Evolutionary conservation across 2,888 invertebrate species (phyloP).

Genomic region (Dicycla oo): DNA sequence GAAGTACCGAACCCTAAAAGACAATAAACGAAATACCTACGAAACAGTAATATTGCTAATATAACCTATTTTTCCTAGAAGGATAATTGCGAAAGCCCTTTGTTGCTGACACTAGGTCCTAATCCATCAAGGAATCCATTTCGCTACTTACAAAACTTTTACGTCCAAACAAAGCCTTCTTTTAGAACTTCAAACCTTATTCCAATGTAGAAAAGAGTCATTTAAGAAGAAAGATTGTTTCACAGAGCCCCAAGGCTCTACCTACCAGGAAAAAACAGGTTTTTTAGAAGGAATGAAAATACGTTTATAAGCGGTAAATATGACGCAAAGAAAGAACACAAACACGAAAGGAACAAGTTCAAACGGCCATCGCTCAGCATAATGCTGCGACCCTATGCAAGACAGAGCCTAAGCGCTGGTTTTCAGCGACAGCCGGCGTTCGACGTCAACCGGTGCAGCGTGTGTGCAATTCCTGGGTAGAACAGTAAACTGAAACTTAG

Average conservation of each 20-base stretch:
- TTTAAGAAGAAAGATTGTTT: background rate
- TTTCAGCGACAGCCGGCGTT: too few relatives aligned
- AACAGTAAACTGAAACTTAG: too few relatives aligned
- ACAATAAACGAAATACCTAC: background rate
- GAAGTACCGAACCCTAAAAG: background rate
- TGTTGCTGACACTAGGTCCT: conserved; percentile 4
- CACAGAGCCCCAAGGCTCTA: background rate
- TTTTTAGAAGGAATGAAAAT: too few relatives aligned
- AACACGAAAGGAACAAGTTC: too few relatives aligned
- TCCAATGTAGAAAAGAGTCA: background rate
- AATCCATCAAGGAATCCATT: conserved; percentile 11
- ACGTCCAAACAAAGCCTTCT: background rate
- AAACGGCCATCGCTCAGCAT: too few relatives aligned
- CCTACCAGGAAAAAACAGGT: too few relatives aligned
- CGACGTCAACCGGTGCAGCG: too few relatives aligned
- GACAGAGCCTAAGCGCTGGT: too few relatives aligned
- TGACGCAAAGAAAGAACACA: too few relatives aligned
- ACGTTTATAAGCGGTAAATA: too few relatives aligned
- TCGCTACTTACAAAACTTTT: conserved; percentile 21
- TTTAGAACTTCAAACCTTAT: background rate
- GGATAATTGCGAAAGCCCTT: conserved; percentile 12
- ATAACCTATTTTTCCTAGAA: conserved; percentile 5
- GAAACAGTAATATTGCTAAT: background rate
- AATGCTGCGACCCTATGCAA: too few relatives aligned
- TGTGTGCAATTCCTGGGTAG: too few relatives aligned